phyloP scores from a whole-genome alignment of 2,888 invertebrate species.

The Ditylenchus weischeri region DNA sequence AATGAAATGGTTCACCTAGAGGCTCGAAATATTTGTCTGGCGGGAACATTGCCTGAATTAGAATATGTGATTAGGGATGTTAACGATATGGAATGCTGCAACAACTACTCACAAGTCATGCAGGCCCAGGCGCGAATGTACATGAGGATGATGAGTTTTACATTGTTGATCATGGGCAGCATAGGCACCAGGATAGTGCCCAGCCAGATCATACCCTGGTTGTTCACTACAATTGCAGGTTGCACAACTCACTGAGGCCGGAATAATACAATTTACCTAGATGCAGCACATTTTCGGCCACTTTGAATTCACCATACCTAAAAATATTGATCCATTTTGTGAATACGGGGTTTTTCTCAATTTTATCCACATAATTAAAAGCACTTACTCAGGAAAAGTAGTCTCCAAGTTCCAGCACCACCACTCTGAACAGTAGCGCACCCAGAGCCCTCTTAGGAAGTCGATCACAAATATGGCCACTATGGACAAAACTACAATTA shows the following conservation, averaged over 20 bases:
- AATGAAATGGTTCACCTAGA: conserved; percentile 51
- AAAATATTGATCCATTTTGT: too few relatives aligned
- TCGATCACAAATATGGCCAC: conserved; percentile 80
- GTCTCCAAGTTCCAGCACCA: conserved; percentile 99
- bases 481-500: conserved; percentile 69
- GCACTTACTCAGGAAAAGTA: conserved; percentile 65
- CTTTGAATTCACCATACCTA: conserved; percentile 89
- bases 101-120: conserved; percentile 70
- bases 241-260: too few relatives aligned
- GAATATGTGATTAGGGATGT: too few relatives aligned
- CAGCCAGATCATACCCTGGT: conserved; percentile 78
- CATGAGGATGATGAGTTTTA: conserved; percentile 86
- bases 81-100: too few relatives aligned
- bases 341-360: not conserved
- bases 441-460: conserved; percentile 81
- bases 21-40: conserved; percentile 85
- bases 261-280: conserved; percentile 60
- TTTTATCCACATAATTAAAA: too few relatives aligned
- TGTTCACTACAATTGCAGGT: conserved; percentile 69
- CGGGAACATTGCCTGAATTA: conserved; percentile 73
- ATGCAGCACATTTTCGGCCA: conserved; percentile 92
- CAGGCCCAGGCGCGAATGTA: conserved; percentile 87
- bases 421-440: conserved; percentile 77
- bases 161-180: conserved; percentile 79
- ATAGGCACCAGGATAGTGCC: conserved; percentile 90